Base-by-base conservation (phyloP, 2,797 vertebrate genomes). In the Momotus momota region DNA sequence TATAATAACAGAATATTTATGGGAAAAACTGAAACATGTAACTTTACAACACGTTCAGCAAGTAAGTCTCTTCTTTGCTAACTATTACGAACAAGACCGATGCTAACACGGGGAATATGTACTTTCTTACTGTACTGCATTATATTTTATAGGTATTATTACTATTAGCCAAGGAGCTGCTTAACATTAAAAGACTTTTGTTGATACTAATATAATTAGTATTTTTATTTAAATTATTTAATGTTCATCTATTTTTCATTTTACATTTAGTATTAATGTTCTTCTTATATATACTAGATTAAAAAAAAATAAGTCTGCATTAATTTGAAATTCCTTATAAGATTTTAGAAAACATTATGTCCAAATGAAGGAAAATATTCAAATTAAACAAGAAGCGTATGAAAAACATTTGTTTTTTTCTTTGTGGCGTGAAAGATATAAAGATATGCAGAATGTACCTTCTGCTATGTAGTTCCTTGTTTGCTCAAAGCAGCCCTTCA, bases 1-100 rank as follows among this genome's bases (percentile, higher is more conserved):
- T 2, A 1, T 0, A 0, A 0, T 1, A 0, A 2, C 0, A 6
- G 0, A 3, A 0, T 0, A 0, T 0, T 51, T 18, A 0, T 0
- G 0, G 25, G 85, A 21, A 1, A 1, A 7, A 0, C 0, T 18
- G 0, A 0, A 29, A 14, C 0, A 0, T 0, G 0, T 1, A 0
- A 0, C 0, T 95, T 79, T 12, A 20, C 0, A 33, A 97, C 96
- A 60, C 0, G 20, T 1, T 3, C 12, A 75, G 25, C 46, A 84
- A 0, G 96, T 97, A 95, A 86, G 77, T 87, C 12, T 67, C 52
- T 35, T 6, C 2, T 85, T 71, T 64, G 31, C 40, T 46, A n/a
- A 35, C 43, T 86, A 10, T 58, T 71, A 54, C 0, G 4, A 64
- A 25, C 38, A 67, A 60, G 11, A 26, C 31, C 78, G 40, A 48